phyloP scores from a whole-genome alignment of 2,888 invertebrate genomes.

The Phortica okadai region DNA sequence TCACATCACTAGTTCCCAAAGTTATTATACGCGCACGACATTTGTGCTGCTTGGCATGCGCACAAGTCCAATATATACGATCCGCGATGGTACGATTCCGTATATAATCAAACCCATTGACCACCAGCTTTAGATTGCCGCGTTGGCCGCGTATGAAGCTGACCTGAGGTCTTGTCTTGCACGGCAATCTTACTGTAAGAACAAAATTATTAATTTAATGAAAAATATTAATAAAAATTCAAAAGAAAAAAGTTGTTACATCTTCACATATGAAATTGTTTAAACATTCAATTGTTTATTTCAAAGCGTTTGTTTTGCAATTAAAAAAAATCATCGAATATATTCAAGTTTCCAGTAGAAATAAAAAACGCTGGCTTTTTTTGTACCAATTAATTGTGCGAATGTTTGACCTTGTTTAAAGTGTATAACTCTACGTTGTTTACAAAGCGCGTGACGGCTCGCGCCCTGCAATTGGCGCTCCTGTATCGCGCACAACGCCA shows the following conservation, averaged over 20 bases:
- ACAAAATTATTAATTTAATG: too few relatives aligned
- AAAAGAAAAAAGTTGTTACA: too few relatives aligned
- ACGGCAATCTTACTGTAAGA: too few relatives aligned
- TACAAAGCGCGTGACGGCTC: constrained; percentile 72
- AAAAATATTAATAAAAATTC: too few relatives aligned
- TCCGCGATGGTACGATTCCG: constrained; percentile 60
- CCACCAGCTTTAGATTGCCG: constrained; percentile 64
- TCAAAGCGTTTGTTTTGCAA: too few relatives aligned
- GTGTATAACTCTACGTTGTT: constrained; percentile 68
- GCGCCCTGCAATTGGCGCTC: constrained; percentile 72
- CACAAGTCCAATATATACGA: constrained; percentile 67
- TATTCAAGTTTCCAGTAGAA: too few relatives aligned
- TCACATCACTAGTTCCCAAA: not conserved
- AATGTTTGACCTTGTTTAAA: constrained; percentile 65
- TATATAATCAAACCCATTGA: constrained; percentile 63
- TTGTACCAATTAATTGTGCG: constrained; percentile 54
- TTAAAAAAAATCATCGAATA: too few relatives aligned
- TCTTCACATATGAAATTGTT: too few relatives aligned
- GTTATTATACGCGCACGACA: constrained; percentile 63
- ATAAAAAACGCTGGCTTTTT: not conserved
- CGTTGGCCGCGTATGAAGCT: constrained; percentile 59
- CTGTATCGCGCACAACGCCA: constrained; percentile 75
- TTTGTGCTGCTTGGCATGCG: constrained; percentile 58
- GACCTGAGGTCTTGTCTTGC: too few relatives aligned
- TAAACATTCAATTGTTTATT: too few relatives aligned